Evolutionary conservation across 2,797 vertebrate species (phyloP).

Genomic region (Arnoldichthys spilopterus): DNA sequence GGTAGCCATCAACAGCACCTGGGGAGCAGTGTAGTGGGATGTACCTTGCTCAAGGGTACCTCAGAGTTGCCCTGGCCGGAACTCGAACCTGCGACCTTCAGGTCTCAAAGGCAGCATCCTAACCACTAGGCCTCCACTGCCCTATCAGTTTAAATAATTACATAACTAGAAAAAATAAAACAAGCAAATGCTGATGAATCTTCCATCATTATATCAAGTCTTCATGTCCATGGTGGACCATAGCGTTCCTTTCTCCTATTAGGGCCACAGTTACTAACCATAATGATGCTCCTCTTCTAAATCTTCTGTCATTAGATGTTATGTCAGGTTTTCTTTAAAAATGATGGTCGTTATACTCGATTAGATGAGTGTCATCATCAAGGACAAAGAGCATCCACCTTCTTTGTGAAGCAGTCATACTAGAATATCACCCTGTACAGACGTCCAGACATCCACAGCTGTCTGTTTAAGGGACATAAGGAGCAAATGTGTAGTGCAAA

Average conservation of each 20-base stretch:
- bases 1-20: no score
- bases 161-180: no score
- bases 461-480: neutral
- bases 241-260: neutral
- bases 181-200: no score
- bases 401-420: neutral
- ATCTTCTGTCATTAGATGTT: slow-evolving; percentile 21
- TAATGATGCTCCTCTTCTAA: neutral
- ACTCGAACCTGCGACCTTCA: no score
- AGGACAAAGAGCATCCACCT: slow-evolving; percentile 24
- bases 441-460: neutral
- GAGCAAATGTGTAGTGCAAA: neutral
- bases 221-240: neutral
- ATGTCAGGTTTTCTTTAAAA: slow-evolving; percentile 1
- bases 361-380: slow-evolving; percentile 2
- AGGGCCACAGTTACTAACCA: neutral
- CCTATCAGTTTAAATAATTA: no score
- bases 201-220: no score
- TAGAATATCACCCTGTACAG: neutral
- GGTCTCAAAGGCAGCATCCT: no score
- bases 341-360: slow-evolving; percentile 15
- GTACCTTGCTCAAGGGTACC: no score
- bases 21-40: no score
- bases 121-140: no score
- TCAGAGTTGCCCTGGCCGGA: no score